phyloP scores from a whole-genome alignment of 2,113 vertebrate genomes.

The Elanoides forficatus region DNA sequence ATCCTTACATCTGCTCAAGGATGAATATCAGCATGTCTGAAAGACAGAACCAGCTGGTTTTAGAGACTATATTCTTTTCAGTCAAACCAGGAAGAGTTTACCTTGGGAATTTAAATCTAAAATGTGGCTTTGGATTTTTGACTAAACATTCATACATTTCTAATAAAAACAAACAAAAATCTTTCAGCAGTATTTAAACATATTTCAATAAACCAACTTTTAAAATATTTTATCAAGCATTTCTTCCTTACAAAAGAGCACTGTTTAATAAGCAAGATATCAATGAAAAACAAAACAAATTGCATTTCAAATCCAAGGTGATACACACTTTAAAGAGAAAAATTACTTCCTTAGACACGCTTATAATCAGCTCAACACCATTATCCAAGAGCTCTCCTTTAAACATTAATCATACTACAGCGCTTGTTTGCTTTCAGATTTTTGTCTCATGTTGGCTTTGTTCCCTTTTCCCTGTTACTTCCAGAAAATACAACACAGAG shows the following conservation, averaged over 20 bases:
- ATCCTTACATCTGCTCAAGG: not conserved
- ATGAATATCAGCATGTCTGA: not conserved
- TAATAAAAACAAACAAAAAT: not conserved
- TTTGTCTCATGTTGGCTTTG: not conserved
- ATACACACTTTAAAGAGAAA: slow-evolving; percentile 1
- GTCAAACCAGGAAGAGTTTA: not conserved
- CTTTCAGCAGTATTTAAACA: not conserved
- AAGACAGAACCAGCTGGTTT: not conserved
- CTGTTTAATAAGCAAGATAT: not conserved
- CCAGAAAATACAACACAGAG: not conserved
- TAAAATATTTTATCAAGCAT: not conserved
- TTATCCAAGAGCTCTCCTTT: not conserved
- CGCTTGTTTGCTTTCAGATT: not conserved
- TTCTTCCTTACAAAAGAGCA: not conserved
- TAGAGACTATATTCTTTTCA: not conserved
- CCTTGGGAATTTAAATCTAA: not conserved
- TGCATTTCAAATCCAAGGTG: not conserved
- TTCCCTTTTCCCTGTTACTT: not conserved
- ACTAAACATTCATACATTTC: not conserved
- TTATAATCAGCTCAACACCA: not conserved
- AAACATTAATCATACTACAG: not conserved
- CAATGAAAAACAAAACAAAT: not conserved
- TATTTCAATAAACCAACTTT: not conserved
- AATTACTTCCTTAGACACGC: not conserved
- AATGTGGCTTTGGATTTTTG: not conserved